Evolutionary conservation across 1,140 invertebrate species (phyloP), one percentile per base, ranked within the genome.

Genomic region (Drosophila mayri): DNA sequence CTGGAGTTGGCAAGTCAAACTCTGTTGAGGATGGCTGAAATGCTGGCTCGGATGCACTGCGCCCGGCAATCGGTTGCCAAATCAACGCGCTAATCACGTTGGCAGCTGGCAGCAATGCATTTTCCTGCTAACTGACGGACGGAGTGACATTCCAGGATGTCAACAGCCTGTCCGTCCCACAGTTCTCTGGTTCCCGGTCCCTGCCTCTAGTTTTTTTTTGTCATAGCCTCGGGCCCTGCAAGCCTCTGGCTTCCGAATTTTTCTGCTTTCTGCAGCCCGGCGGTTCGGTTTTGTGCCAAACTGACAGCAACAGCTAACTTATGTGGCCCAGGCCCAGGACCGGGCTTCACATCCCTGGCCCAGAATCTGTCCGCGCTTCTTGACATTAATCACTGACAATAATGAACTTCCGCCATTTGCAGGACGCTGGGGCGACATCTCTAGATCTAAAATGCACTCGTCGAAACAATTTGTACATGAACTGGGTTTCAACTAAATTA

Each of bases 351-450:
- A 40, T 44, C 46, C 30, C 25, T 3, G 25, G 25, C 8, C 55
- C 25, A 44, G 22, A 14, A 57, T 43, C 54, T 20, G 30, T 58
- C 64, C 54, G 65, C 70, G 72, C 59, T 72, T 79, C 75, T 71
- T 64, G 78, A 76, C 90, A 92, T 92, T 92, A 92, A 92, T 92
- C 90, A 92, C 90, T 81, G 90, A 79, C 90, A 90, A 92, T 92
- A 92, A 92, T 92, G 90, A 92, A 92, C 90, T 92, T 91, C 90
- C 88, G 85, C 65, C 81, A 64, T 76, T 86, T 80, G 63, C 81
- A 82, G 75, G 74, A 62, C 58, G 65, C 76, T 61, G 75, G 60
- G 25, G 18, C 46, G 66, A 37, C 66, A 52, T 64, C 61, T 67
- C 64, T 61, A 38, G 63, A 86, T 50, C 49, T 50, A 6, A 28